phyloP scores from a whole-genome alignment of 2,113 vertebrate genomes.

The human region DNA sequence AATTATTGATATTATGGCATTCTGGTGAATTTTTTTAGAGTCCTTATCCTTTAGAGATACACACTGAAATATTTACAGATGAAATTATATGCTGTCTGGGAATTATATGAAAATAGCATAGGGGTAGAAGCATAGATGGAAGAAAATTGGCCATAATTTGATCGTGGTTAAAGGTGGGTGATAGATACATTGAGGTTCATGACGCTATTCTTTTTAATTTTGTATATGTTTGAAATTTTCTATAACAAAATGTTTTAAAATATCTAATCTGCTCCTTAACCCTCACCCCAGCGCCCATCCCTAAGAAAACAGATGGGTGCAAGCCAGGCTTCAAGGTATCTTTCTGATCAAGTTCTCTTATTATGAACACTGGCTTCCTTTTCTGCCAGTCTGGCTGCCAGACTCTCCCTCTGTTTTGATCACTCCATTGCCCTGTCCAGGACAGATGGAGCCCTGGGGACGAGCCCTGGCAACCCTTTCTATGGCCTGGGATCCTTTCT shows the following conservation, averaged over 20 bases:
- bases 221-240: neutral
- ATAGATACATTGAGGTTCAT: neutral
- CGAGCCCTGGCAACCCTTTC: neutral
- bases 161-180: neutral
- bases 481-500: neutral
- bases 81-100: neutral
- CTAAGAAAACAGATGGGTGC: rapidly evolving
- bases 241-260: neutral
- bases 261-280: neutral
- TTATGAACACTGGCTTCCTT: neutral
- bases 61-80: neutral
- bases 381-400: neutral
- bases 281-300: too few relatives aligned
- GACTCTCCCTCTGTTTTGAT: neutral
- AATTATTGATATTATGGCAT: neutral
- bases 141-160: neutral
- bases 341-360: neutral
- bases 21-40: neutral
- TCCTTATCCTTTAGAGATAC: neutral
- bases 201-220: neutral
- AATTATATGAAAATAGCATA: neutral
- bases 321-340: neutral
- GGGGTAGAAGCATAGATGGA: neutral
- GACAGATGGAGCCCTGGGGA: rapidly evolving
- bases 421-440: neutral